Percentiles rank a stretch among this genome's conserved stretches.
Conservation (phyloP, 2,113 vertebrate genomes). For the Thymallus thymallus region DNA sequence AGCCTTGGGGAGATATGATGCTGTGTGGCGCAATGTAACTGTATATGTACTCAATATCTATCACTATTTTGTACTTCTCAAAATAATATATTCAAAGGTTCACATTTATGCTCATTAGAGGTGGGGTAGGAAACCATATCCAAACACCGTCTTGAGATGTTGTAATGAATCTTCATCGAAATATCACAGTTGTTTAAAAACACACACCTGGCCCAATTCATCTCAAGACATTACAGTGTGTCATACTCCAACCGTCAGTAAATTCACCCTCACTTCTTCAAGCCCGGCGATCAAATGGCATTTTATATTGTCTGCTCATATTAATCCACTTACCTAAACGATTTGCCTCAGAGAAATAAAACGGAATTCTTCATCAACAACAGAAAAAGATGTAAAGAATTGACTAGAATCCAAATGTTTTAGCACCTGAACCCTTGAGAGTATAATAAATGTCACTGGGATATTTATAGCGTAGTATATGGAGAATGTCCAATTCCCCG, state of each 20-base stretch:
- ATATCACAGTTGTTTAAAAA: too few relatives aligned
- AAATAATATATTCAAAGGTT: background rate
- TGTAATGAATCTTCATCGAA: too few relatives aligned
- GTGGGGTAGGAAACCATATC: too few relatives aligned
- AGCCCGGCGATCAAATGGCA: constrained; percentile 3
- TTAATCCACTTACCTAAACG: constrained; percentile 69
- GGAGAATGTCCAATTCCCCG: constrained; percentile 90
- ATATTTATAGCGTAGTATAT: constrained; percentile 94
- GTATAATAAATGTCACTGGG: constrained; percentile 90
- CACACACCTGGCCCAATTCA: too few relatives aligned
- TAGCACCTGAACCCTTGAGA: constrained; percentile 93
- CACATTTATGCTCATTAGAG: background rate
- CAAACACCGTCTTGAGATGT: too few relatives aligned
- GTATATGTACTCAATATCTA: background rate
- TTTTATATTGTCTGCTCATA: constrained; percentile 54
- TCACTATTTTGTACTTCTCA: background rate
- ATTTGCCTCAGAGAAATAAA: constrained; percentile 21
- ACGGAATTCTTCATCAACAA: constrained; percentile 15
- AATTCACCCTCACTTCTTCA: background rate
- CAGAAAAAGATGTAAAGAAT: constrained; percentile 53
- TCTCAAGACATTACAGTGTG: too few relatives aligned
- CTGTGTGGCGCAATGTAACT: background rate
- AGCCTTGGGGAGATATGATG: background rate
- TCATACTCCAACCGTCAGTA: background rate
- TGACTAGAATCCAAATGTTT: constrained; percentile 83